These are phyloP conservation scores for Rhaphigaster nebulosa DNA, from an alignment of 2,888 invertebrate genomes.

Conservation along the genomic window DNA sequence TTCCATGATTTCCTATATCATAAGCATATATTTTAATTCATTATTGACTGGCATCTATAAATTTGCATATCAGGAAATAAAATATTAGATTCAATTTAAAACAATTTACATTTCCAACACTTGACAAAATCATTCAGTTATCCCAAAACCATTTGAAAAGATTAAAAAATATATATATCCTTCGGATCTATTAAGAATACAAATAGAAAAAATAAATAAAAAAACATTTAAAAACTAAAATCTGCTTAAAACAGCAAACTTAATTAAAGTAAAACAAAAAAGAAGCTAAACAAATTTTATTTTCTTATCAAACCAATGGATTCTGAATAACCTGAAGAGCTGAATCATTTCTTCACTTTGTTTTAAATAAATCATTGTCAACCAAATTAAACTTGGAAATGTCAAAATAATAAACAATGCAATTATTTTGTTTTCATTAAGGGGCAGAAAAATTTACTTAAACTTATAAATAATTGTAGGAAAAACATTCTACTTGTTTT, in stretches of 20 bases:
- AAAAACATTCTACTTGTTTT: neutral
- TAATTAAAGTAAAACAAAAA: neutral
- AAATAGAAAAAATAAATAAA: too few species aligned
- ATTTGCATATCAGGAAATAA: too few species aligned
- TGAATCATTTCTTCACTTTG: neutral
- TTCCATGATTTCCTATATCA: too few species aligned
- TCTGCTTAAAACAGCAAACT: neutral
- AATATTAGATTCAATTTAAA: too few species aligned
- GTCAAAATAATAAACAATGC: neutral
- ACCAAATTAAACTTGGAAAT: neutral
- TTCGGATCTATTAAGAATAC: too few species aligned
- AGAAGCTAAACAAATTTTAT: neutral
- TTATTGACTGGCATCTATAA: too few species aligned
- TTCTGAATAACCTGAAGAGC: conserved; percentile 5
- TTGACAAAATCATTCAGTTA: neutral
- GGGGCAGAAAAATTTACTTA: neutral
- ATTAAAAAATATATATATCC: too few species aligned
- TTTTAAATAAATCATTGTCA: neutral
- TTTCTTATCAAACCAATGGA: neutral
- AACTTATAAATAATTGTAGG: neutral
- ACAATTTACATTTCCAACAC: neutral
- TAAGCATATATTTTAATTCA: too few species aligned
- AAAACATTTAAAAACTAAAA: neutral
- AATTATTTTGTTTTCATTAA: neutral
- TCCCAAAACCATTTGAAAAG: neutral